Evolutionary conservation across 2,797 vertebrate species (phyloP).

Genomic region (Cercopithecus mitis): DNA sequence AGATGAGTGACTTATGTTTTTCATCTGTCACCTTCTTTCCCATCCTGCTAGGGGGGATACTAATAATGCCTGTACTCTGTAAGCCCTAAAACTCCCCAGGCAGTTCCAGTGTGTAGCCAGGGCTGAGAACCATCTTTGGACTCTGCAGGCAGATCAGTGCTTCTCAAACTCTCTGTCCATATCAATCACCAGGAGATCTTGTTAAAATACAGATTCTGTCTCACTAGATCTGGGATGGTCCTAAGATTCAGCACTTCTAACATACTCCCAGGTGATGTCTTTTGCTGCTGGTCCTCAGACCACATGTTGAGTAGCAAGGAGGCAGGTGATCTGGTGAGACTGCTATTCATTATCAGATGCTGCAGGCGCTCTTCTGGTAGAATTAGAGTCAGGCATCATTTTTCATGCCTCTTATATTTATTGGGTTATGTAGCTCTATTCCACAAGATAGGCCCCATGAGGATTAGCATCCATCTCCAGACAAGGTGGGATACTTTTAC

Average conservation of each 20-base stretch:
- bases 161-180: background rate
- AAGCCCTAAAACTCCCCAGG: background rate
- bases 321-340: background rate
- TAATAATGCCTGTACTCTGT: background rate
- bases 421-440: background rate
- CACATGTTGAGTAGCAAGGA: background rate
- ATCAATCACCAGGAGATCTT: background rate
- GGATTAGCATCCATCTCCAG: background rate
- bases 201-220: conserved; percentile 1
- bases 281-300: background rate
- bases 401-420: background rate
- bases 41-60: background rate
- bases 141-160: background rate
- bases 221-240: background rate
- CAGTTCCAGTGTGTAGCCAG: background rate
- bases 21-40: background rate
- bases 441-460: background rate
- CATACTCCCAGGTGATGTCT: background rate
- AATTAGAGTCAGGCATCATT: background rate
- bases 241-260: background rate
- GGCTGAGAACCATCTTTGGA: background rate
- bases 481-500: background rate
- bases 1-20: conserved; percentile 43
- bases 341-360: background rate
- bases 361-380: background rate